Conservation (phyloP, 2,888 invertebrate genomes). For the Suillia variegata region DNA sequence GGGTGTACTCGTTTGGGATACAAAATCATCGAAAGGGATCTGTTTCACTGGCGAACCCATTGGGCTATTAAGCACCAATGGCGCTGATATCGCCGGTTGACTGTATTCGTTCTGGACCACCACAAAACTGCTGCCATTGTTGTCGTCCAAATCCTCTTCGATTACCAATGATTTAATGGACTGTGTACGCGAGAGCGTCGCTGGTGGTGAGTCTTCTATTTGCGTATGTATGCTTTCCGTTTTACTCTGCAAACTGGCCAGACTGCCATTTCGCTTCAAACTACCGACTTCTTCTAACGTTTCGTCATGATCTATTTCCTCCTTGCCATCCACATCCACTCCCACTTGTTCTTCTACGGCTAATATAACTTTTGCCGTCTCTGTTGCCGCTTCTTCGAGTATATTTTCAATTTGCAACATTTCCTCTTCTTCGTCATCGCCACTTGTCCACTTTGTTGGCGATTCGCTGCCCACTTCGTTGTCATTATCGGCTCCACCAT, state of each 20-base stretch:
- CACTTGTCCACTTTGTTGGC: slow-evolving; percentile 27
- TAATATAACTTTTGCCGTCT: slow-evolving; percentile 25
- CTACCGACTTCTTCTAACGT: slow-evolving; percentile 9
- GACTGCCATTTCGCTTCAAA: slow-evolving; percentile 41
- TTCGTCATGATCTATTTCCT: background rate
- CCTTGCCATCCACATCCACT: slow-evolving; percentile 29
- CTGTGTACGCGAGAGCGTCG: slow-evolving; percentile 46
- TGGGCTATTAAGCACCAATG: background rate
- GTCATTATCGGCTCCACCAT: slow-evolving; percentile 31
- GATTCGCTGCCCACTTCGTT: slow-evolving; percentile 32
- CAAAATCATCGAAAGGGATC: slow-evolving; percentile 8
- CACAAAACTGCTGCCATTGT: slow-evolving; percentile 44
- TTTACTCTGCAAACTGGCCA: slow-evolving; percentile 46
- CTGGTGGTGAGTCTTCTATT: slow-evolving; percentile 43
- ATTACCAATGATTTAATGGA: slow-evolving; percentile 63
- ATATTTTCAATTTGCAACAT: slow-evolving; percentile 23
- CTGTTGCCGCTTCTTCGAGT: background rate
- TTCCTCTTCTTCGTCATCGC: too few relatives aligned
- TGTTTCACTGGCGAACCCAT: slow-evolving; percentile 4
- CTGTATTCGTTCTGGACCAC: slow-evolving; percentile 37
- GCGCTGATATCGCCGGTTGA: slow-evolving; percentile 16
- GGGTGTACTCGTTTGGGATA: slow-evolving; percentile 21
- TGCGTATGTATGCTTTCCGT: slow-evolving; percentile 50
- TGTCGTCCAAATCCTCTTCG: slow-evolving; percentile 55
- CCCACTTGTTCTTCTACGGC: slow-evolving; percentile 38